A percentile compares a stretch with the other conserved stretches of the same genome.
These are phyloP conservation scores for Pionites leucogaster DNA, from an alignment of 2,113 vertebrate genomes.

Conservation along the genomic window DNA sequence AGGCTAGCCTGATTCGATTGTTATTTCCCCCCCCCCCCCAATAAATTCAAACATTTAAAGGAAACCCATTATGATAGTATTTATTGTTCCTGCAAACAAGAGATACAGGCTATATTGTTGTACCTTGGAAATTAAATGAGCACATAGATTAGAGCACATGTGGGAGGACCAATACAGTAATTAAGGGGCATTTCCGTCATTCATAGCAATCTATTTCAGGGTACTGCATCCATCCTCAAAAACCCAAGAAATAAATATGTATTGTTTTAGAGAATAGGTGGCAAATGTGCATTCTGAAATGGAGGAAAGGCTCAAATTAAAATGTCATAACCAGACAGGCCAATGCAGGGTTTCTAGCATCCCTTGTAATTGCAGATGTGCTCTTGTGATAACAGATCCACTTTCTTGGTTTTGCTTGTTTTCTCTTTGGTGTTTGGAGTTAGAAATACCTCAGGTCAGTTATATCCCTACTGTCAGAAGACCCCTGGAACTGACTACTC, in stretches of 20 bases:
- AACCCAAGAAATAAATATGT: background rate
- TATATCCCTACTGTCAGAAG: background rate
- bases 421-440: background rate
- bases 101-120: background rate
- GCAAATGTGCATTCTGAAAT: background rate
- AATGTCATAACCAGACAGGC: constrained; percentile 4
- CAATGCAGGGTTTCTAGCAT: background rate
- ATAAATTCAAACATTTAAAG: background rate
- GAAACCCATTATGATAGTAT: background rate
- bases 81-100: background rate
- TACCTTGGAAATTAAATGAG: constrained; percentile 10
- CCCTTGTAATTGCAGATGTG: background rate
- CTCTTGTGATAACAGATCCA: background rate
- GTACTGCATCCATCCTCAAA: background rate
- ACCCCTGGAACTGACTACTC: background rate
- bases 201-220: background rate
- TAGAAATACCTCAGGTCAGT: background rate
- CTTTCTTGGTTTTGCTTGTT: background rate
- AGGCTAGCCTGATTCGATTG: background rate
- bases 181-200: constrained; percentile 2
- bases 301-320: constrained; percentile 19
- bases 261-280: background rate
- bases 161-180: background rate
- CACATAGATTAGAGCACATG: background rate
- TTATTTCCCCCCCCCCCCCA: background rate